Conservation (phyloP, 1,140 invertebrate species). For the Diploscapter pachys region DNA sequence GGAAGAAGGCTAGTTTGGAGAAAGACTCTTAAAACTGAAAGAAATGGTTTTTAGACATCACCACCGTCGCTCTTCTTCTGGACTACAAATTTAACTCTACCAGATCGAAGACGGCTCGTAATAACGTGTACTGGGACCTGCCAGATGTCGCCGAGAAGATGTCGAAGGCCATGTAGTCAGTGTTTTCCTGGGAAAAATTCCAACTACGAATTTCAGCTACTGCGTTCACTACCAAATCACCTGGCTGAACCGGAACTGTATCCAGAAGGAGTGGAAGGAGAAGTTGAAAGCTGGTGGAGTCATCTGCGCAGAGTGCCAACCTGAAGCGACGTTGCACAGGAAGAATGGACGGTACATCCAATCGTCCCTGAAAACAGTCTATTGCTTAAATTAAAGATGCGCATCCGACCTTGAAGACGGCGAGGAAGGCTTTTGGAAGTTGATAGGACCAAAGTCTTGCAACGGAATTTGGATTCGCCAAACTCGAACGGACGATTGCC, state of each 20-base stretch:
- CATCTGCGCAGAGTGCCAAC: slow-evolving; percentile 51
- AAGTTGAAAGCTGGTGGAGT: slow-evolving; percentile 17
- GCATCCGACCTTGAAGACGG: slow-evolving; percentile 50
- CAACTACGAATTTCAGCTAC: slow-evolving; percentile 42
- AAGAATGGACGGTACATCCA: slow-evolving; percentile 33
- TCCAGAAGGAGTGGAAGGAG: slow-evolving; percentile 30
- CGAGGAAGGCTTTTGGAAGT: slow-evolving; percentile 49
- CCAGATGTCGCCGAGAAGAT: slow-evolving; percentile 30
- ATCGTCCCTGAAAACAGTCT: slow-evolving; percentile 6
- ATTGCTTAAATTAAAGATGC: slow-evolving; percentile 29
- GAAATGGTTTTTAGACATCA: slow-evolving; percentile 40
- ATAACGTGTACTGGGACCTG: slow-evolving; percentile 32
- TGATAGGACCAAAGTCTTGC: slow-evolving; percentile 45
- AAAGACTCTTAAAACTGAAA: slow-evolving; percentile 16
- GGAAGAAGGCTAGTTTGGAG: slow-evolving; percentile 2
- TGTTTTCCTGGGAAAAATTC: not conserved
- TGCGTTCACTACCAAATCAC: slow-evolving; percentile 46
- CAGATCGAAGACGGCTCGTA: slow-evolving; percentile 18
- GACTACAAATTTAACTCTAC: slow-evolving; percentile 46
- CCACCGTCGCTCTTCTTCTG: slow-evolving; percentile 45
- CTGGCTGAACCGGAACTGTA: slow-evolving; percentile 49
- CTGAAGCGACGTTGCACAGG: slow-evolving; percentile 49
- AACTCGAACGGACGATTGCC: slow-evolving; percentile 33
- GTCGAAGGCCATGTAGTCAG: slow-evolving; percentile 29
- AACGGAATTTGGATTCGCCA: slow-evolving; percentile 47